Evolutionary conservation across 2,797 vertebrate genomes (phyloP).

Genomic region (Sandelia bainsii): DNA sequence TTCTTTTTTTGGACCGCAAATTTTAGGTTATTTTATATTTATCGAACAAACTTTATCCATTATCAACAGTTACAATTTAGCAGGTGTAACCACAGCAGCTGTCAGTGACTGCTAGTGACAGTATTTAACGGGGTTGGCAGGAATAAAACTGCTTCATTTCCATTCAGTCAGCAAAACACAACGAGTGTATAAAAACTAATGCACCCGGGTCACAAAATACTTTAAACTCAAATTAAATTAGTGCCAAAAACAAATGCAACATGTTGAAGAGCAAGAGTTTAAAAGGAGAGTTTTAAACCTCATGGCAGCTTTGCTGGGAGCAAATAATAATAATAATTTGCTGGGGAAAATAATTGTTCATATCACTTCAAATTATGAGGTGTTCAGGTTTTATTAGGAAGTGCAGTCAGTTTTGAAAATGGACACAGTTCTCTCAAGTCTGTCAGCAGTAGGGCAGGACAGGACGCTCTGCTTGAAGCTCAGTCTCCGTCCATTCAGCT

Average conservation of each 20-base stretch:
- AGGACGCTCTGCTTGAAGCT: not conserved
- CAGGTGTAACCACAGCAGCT: no score
- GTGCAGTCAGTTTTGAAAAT: conserved; percentile 14
- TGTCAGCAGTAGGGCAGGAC: no score
- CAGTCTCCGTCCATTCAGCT: not conserved
- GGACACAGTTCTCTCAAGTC: not conserved
- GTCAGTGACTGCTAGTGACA: no score
- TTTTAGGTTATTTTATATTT: not conserved
- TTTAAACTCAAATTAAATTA: conserved; percentile 29
- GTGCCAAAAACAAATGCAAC: conserved; percentile 4
- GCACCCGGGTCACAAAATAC: not conserved
- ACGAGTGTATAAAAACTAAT: conserved; percentile 9
- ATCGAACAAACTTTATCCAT: not conserved
- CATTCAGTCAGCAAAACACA: not conserved
- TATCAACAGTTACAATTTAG: no score
- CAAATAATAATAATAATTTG: no score
- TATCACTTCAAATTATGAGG: conserved; percentile 17
- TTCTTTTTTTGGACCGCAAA: no score
- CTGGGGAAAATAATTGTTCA: conserved; percentile 44
- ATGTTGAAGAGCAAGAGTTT: conserved; percentile 3
- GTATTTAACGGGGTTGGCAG: no score
- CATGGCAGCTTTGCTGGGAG: conserved; percentile 18
- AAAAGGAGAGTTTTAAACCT: conserved; percentile 21
- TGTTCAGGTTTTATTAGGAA: conserved; percentile 19
- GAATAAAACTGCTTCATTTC: no score